Base-by-base conservation (phyloP, 2,797 vertebrate genomes). In the Apogon talboti region DNA sequence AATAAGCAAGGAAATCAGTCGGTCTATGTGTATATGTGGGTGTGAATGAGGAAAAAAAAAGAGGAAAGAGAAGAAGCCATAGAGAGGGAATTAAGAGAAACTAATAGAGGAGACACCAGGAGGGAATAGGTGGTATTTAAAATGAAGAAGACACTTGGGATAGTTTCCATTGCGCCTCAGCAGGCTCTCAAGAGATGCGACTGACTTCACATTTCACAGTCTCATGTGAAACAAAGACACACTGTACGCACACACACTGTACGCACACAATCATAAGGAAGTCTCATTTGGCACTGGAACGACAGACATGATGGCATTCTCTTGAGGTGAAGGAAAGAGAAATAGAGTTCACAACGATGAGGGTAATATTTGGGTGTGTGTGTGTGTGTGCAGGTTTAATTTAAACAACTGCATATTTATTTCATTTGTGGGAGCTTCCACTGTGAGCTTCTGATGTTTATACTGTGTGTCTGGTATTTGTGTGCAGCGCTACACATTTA, bases 141-240 rank as follows among this genome's bases (percentile, higher is more conserved):
- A 84, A 76, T 74, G 65, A 87, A 78, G 82, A 85, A 65, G 79
- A 75, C 86, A 86, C 78, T 35, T 53, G 75, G 81, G 86, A 87
- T 53, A 42, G 64, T 76, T 84, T 82, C 85, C 74, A 68, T 41
- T 68, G 80, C 11, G 51, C 51, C 76, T 82, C 69, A 63, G 72
- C 35, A 37, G 59, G 33, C 58, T 84, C 85, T 87, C 81, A 46
- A 30, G 81, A 86, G 84, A 87, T 67, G 65, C 63, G 71, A 71
- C 63, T 69, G 78, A 83, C 75, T 84, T 89, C 68, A 73, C 64
- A 73, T 82, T 82, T 85, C 79, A 79, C 57, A 71, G 80, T 66
- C 67, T 77, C 63, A 38, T 57, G 58, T 74, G 71, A 76, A 57
- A 75, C 53, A 61, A 48, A 68, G 33, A 71, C 43, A 68, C 58